phyloP scores from a whole-genome alignment of 2,888 invertebrate genomes.

The Caenorhabditis drosophilae region DNA sequence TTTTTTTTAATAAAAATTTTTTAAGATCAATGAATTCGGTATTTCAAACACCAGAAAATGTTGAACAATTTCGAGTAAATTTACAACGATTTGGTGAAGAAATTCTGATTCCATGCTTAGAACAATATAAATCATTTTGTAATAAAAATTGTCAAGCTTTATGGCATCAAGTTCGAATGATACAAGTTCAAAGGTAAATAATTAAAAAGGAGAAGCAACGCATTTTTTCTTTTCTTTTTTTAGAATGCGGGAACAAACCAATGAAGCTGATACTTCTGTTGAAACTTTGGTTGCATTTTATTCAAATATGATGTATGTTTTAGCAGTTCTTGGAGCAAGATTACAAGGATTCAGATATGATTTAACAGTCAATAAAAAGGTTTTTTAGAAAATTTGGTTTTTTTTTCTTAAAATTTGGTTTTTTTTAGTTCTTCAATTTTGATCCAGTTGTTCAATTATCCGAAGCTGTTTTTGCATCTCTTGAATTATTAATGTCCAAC shows the following conservation, averaged over 20 bases:
- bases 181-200: conserved; percentile 39
- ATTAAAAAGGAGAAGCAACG: conserved; percentile 9
- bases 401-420: not conserved
- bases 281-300: conserved; percentile 61
- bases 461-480: conserved; percentile 63
- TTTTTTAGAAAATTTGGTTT: conserved; percentile 11
- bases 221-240: too few relatives aligned
- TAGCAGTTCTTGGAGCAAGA: conserved; percentile 64
- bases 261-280: conserved; percentile 16
- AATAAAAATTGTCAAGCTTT: conserved; percentile 53
- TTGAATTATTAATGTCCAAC: conserved; percentile 66
- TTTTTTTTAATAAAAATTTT: conserved; percentile 5
- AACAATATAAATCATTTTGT: conserved; percentile 65
- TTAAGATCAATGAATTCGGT: conserved; percentile 40
- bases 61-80: conserved; percentile 43
- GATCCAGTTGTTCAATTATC: conserved; percentile 61
- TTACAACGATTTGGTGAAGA: conserved; percentile 58
- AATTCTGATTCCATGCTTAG: conserved; percentile 61
- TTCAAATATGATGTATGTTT: conserved; percentile 62
- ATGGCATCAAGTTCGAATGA: conserved; percentile 55
- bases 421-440: conserved; percentile 40
- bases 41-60: conserved; percentile 29
- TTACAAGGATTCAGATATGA: conserved; percentile 67
- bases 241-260: conserved; percentile 38
- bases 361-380: conserved; percentile 55